Conservation (phyloP, 2,888 invertebrate species). For the Patella ulyssiponensis region DNA sequence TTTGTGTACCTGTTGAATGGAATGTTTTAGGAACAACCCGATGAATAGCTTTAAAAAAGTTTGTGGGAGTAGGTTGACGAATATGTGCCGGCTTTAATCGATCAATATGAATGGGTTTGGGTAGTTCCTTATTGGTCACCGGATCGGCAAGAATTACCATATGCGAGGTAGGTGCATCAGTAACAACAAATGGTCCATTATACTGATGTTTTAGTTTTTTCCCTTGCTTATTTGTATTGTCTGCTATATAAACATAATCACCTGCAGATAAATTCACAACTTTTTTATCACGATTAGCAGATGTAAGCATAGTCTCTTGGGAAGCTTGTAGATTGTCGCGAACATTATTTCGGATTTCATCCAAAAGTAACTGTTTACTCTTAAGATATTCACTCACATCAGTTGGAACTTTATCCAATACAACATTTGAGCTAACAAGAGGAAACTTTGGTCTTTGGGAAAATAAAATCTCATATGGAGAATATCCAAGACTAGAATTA, state of each 20-base stretch:
- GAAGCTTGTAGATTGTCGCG: neutral
- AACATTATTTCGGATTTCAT: neutral
- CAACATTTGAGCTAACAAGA: neutral
- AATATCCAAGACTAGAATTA: constrained; percentile 18
- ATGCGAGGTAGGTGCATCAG: neutral
- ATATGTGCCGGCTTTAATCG: constrained; percentile 15
- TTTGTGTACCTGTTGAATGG: neutral
- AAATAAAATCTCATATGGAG: constrained; percentile 27
- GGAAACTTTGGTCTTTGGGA: constrained; percentile 27
- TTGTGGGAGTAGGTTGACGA: neutral
- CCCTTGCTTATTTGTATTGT: neutral
- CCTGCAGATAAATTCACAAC: neutral
- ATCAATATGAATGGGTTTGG: constrained; percentile 12
- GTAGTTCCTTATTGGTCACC: neutral
- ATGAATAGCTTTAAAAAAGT: neutral
- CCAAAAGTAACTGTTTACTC: neutral
- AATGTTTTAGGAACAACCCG: neutral
- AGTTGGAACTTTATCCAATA: neutral
- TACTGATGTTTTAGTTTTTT: constrained; percentile 10
- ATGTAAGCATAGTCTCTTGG: neutral
- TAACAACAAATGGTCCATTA: constrained; percentile 9
- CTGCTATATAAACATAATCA: constrained; percentile 17
- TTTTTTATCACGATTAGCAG: constrained; percentile 2
- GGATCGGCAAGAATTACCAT: constrained; percentile 5
- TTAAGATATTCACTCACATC: neutral